These are phyloP conservation scores for Acanthis flammea DNA, from an alignment of 2,797 vertebrate genomes.

Conservation along the genomic window DNA sequence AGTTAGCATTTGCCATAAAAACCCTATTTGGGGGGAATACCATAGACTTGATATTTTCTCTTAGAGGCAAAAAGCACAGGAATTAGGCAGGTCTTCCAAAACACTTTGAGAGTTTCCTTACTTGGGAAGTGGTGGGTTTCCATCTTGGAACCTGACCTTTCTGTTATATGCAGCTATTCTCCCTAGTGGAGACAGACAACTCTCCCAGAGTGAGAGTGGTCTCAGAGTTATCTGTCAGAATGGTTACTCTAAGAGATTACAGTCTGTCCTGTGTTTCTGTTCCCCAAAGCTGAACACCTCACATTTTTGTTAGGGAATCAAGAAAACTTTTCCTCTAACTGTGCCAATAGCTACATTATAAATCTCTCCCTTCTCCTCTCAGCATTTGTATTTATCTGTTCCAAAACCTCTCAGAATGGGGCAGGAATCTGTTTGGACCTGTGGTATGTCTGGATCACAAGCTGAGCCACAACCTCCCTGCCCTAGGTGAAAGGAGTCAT, in stretches of 20 bases:
- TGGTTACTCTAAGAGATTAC: background rate
- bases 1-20: background rate
- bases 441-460: background rate
- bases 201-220: background rate
- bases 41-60: background rate
- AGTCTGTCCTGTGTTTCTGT: background rate
- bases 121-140: background rate
- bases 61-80: background rate
- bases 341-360: background rate
- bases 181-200: background rate
- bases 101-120: background rate
- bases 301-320: background rate
- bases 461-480: background rate
- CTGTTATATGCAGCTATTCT: background rate
- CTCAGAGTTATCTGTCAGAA: background rate
- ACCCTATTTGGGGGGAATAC: background rate
- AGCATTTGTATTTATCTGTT: background rate
- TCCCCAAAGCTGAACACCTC: background rate
- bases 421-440: background rate
- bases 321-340: background rate
- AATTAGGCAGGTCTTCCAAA: background rate
- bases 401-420: background rate
- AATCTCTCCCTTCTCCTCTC: background rate
- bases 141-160: background rate
- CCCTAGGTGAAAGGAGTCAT: background rate